These are phyloP conservation scores for Nannobrachium achirus DNA, from an alignment of 2,113 vertebrate genomes.

Conservation along the genomic window DNA sequence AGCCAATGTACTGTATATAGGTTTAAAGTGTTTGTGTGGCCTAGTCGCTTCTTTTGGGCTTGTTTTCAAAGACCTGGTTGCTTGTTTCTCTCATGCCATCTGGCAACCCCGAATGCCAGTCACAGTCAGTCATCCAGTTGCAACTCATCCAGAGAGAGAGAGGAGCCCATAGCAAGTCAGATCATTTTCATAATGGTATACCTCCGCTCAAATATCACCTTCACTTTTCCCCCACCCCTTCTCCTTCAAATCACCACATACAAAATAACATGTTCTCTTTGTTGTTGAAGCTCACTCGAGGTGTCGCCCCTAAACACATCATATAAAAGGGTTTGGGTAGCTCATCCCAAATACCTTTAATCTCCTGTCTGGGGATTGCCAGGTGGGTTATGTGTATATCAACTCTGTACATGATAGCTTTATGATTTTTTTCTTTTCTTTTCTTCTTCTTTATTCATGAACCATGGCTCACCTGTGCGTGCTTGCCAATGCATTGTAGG, in stretches of 20 bases:
- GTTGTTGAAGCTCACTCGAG: constrained; percentile 36
- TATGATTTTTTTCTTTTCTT: background rate
- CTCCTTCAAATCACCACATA: constrained; percentile 27
- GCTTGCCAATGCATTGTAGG: constrained; percentile 1
- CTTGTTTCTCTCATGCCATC: no score
- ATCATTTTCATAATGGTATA: constrained; percentile 57
- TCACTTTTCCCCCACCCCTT: constrained; percentile 34
- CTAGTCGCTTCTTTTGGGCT: no score
- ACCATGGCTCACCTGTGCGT: background rate
- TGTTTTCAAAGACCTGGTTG: no score
- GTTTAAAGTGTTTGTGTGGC: no score
- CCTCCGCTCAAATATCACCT: constrained; percentile 56
- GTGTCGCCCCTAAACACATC: constrained; percentile 34
- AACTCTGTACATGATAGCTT: background rate
- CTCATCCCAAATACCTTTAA: constrained; percentile 47
- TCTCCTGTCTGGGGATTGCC: constrained; percentile 56
- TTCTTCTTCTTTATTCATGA: background rate
- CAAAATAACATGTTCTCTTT: constrained; percentile 42
- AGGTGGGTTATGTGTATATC: constrained; percentile 15
- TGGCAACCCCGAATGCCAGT: no score
- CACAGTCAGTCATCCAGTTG: constrained; percentile 41
- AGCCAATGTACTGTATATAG: no score
- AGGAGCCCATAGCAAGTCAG: constrained; percentile 46
- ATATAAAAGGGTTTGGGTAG: constrained; percentile 33
- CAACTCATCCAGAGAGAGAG: constrained; percentile 54